A percentile compares a stretch with the other conserved stretches of the same genome.
Evolutionary conservation across 2,113 vertebrate species (phyloP).

Genomic region (Pycnonotus jocosus): DNA sequence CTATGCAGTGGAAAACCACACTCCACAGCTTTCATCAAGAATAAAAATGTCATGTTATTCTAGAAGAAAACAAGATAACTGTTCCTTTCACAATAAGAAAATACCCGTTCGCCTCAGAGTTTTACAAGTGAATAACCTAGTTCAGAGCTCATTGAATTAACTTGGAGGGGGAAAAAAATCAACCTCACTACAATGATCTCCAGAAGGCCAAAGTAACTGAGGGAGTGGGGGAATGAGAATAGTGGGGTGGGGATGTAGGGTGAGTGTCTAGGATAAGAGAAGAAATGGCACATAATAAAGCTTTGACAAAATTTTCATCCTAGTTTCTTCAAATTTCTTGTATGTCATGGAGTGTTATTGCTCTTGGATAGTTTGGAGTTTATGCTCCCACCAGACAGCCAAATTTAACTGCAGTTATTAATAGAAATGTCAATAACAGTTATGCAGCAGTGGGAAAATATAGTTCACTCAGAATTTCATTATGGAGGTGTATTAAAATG

Average conservation of each 20-base stretch:
- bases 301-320: neutral
- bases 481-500: neutral
- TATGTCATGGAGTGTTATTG: neutral
- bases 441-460: neutral
- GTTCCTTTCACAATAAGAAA: neutral
- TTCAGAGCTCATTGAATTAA: neutral
- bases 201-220: neutral
- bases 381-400: neutral
- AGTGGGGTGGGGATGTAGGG: accelerated
- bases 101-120: neutral
- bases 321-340: neutral
- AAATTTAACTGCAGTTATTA: neutral
- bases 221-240: no score
- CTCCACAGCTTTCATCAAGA: neutral
- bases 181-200: neutral
- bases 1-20: neutral
- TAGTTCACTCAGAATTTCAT: neutral
- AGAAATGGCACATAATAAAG: neutral
- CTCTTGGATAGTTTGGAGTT: neutral
- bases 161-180: neutral
- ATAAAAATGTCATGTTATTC: accelerated
- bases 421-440: neutral
- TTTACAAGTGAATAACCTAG: neutral
- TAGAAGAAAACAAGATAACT: neutral
- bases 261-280: neutral